These are phyloP conservation scores for Amitus sp. DNA, from an alignment of 2,888 invertebrate genomes.

Conservation along the genomic window DNA sequence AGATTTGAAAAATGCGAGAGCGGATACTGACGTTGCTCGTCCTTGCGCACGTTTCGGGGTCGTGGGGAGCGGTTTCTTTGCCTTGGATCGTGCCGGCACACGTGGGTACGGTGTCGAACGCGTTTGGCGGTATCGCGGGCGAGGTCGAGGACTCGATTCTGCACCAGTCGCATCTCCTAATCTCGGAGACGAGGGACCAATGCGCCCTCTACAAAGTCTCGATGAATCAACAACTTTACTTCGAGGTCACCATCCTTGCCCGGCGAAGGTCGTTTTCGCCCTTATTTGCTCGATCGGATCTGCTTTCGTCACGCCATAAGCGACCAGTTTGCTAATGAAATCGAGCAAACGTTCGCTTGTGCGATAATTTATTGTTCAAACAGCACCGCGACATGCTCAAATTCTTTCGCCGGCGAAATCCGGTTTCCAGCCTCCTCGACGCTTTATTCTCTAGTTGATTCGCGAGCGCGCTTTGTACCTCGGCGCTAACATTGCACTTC, in stretches of 20 bases:
- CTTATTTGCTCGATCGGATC: neutral
- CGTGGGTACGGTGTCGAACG: constrained; percentile 41
- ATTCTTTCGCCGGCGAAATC: neutral
- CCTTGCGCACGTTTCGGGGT: constrained; percentile 17
- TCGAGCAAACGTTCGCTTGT: neutral
- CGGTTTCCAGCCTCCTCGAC: neutral
- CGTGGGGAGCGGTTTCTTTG: constrained; percentile 47
- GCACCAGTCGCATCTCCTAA: constrained; percentile 42
- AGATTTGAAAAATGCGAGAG: constrained; percentile 31
- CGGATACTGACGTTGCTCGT: constrained; percentile 24
- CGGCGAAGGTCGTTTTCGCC: neutral
- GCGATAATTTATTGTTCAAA: neutral
- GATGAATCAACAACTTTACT: constrained; percentile 75
- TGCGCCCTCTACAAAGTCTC: constrained; percentile 77
- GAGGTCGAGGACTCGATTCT: constrained; percentile 31
- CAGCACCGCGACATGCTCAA: too few species aligned
- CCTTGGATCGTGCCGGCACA: constrained; percentile 52
- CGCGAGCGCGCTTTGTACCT: constrained; percentile 4
- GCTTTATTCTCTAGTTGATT: neutral
- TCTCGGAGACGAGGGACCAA: constrained; percentile 65
- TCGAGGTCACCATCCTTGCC: constrained; percentile 57
- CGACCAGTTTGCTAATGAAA: constrained; percentile 2
- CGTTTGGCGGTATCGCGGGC: constrained; percentile 43
- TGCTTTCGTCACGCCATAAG: neutral
- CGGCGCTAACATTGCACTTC: constrained; percentile 35